Evolutionary conservation across 2,888 invertebrate species (phyloP).

Genomic region (Apocheima hispidaria): DNA sequence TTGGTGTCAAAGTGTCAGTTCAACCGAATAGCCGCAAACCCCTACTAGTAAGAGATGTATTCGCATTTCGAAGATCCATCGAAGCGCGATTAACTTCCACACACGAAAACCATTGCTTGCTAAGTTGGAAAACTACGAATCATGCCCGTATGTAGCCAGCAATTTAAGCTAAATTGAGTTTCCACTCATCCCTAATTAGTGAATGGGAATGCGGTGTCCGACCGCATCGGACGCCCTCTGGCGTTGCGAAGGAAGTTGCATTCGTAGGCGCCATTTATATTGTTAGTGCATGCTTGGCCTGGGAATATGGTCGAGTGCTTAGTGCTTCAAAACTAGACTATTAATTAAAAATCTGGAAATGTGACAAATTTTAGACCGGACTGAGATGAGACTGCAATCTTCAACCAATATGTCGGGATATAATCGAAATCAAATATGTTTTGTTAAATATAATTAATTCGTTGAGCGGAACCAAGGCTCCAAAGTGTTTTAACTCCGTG

Average conservation of each 20-base stretch:
- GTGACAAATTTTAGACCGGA: too few relatives aligned
- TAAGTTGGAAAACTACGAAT: slow-evolving; percentile 14
- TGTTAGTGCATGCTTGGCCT: slow-evolving; percentile 15
- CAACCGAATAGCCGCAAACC: slow-evolving; percentile 53
- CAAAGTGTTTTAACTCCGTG: too few relatives aligned
- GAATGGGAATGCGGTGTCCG: slow-evolving; percentile 30
- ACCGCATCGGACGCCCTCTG: slow-evolving; percentile 38
- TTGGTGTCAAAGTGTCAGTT: slow-evolving; percentile 59
- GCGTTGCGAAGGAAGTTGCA: slow-evolving; percentile 37
- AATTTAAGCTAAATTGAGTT: slow-evolving; percentile 37
- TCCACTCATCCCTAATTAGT: slow-evolving; percentile 36
- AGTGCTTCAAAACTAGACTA: too few relatives aligned
- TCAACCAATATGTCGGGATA: too few relatives aligned
- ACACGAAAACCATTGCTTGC: slow-evolving; percentile 41
- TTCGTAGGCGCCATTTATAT: slow-evolving; percentile 40
- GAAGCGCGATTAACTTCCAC: slow-evolving; percentile 24
- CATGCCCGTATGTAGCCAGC: slow-evolving; percentile 24
- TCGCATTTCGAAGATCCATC: slow-evolving; percentile 13
- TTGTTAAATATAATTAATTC: too few relatives aligned
- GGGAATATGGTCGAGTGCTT: slow-evolving; percentile 1
- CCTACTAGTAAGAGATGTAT: slow-evolving; percentile 49
- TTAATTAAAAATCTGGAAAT: neutral
- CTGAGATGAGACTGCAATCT: too few relatives aligned
- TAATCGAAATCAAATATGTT: too few relatives aligned
- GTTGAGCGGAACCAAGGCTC: too few relatives aligned